Conservation (phyloP, 2,113 vertebrate species). For the Platysternon megacephalum region DNA sequence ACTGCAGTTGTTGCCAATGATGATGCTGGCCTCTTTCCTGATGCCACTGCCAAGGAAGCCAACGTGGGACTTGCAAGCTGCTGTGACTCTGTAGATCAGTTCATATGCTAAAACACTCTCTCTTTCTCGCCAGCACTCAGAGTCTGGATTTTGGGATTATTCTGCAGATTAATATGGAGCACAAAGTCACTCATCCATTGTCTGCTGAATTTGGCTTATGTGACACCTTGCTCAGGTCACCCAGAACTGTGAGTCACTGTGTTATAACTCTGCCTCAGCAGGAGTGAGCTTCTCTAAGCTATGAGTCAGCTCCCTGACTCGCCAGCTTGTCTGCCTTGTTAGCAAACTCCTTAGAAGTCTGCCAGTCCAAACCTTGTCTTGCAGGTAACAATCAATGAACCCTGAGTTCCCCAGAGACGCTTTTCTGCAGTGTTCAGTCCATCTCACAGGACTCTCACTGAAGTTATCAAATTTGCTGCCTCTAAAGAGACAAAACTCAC, state of each 20-base stretch:
- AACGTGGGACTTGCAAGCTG: not conserved
- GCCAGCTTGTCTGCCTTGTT: not conserved
- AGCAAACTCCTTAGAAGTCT: not conserved
- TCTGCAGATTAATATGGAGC: not conserved
- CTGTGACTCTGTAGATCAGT: not conserved
- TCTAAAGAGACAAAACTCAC: not conserved
- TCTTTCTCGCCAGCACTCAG: not conserved
- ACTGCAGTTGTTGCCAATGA: not conserved
- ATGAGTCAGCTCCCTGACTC: not conserved
- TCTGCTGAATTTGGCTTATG: not conserved
- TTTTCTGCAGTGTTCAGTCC: not conserved
- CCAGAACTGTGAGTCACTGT: not conserved
- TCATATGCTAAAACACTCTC: not conserved
- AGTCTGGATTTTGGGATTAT: not conserved
- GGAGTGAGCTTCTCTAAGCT: not conserved
- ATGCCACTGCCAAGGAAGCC: not conserved
- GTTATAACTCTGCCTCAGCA: not conserved
- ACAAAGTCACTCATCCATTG: not conserved
- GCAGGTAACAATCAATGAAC: not conserved
- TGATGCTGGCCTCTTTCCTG: not conserved
- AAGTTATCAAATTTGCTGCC: not conserved
- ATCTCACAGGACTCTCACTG: not conserved
- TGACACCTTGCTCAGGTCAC: not conserved
- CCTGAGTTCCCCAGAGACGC: not conserved
- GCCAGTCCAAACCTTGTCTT: not conserved